Evolutionary conservation across 1,140 invertebrate genomes (phyloP).

Genomic region (Drosophila parvula): DNA sequence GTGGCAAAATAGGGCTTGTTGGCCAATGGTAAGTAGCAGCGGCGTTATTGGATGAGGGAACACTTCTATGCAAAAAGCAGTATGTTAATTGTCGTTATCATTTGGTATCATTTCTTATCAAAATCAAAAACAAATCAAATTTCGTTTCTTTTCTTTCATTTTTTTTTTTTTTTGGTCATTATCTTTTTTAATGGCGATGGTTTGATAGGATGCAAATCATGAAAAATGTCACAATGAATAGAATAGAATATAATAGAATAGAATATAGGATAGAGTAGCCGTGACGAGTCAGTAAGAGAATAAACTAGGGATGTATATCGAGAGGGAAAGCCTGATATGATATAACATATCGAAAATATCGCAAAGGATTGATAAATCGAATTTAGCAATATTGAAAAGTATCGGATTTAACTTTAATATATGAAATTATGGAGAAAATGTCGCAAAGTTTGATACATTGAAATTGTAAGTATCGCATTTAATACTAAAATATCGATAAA

Average conservation of each 20-base stretch:
- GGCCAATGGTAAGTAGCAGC: slow-evolving; percentile 90
- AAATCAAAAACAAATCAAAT: slow-evolving; percentile 41
- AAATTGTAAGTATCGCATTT: background rate
- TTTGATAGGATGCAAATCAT: slow-evolving; percentile 37
- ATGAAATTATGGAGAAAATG: background rate
- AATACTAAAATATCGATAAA: too few species aligned
- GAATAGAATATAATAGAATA: slow-evolving; percentile 15
- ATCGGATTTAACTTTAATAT: too few species aligned
- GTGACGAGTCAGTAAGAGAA: slow-evolving; percentile 16
- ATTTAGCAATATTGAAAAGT: too few species aligned
- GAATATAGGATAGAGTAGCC: slow-evolving; percentile 9
- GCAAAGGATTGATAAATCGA: too few species aligned
- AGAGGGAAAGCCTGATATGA: background rate
- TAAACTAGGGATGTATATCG: background rate
- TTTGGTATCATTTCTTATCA: slow-evolving; percentile 34
- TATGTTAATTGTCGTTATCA: slow-evolving; percentile 76
- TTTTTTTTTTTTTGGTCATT: slow-evolving; percentile 23
- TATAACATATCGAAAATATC: too few species aligned
- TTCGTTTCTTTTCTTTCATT: slow-evolving; percentile 28
- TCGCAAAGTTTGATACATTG: background rate
- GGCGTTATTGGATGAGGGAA: slow-evolving; percentile 85
- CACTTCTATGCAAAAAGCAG: slow-evolving; percentile 86
- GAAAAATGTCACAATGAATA: slow-evolving; percentile 36
- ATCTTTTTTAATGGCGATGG: slow-evolving; percentile 34
- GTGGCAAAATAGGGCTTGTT: slow-evolving; percentile 89